Evolutionary conservation across 2,113 vertebrate genomes (phyloP).

Genomic region (Cathartes aura): DNA sequence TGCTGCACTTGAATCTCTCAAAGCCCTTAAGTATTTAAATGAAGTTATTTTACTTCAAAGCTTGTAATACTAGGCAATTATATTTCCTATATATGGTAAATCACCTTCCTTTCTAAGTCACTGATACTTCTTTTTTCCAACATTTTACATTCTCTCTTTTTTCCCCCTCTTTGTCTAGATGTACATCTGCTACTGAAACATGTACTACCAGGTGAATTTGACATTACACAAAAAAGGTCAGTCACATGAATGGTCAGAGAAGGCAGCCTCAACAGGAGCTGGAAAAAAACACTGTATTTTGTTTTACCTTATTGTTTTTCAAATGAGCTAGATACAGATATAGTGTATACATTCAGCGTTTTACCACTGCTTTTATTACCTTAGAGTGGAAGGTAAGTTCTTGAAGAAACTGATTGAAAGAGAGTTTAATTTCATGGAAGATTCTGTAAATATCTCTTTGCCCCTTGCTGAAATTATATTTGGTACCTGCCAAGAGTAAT

Average conservation of each 20-base stretch:
- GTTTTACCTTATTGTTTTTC: background rate
- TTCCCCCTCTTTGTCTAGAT: background rate
- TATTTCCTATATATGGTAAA: background rate
- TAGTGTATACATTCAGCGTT: background rate
- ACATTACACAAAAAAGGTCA: background rate
- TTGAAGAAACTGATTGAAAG: background rate
- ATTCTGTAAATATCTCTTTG: slow-evolving; percentile 30
- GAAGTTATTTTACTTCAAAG: slow-evolving; percentile 61
- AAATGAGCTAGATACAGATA: background rate
- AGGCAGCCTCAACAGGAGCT: background rate
- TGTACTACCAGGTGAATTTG: background rate
- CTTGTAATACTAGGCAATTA: slow-evolving; percentile 35
- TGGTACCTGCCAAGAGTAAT: slow-evolving; percentile 32
- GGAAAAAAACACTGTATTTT: background rate
- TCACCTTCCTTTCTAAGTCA: background rate
- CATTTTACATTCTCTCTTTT: background rate
- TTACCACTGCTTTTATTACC: background rate
- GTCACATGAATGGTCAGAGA: background rate
- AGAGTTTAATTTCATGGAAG: slow-evolving; percentile 14
- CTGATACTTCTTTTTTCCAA: background rate
- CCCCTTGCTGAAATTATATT: slow-evolving; percentile 20
- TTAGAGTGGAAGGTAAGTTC: background rate
- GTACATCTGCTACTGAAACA: background rate
- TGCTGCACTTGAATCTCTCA: slow-evolving; percentile 19
- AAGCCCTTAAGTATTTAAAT: slow-evolving; percentile 56